These are phyloP conservation scores for Diplazon laetatorius DNA, from an alignment of 2,888 invertebrate genomes.

Conservation along the genomic window DNA sequence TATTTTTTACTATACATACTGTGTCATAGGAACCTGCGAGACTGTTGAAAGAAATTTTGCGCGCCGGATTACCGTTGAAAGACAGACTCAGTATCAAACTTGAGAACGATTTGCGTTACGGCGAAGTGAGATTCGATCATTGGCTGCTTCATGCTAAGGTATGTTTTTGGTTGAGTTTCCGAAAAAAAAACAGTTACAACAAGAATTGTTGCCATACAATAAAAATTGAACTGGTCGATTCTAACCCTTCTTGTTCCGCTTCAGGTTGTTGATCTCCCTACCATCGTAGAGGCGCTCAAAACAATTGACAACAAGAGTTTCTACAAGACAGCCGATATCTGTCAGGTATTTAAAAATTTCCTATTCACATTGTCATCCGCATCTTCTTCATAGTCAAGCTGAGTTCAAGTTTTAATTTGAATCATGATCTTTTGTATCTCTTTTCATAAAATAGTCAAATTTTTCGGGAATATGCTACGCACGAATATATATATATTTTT, in stretches of 20 bases:
- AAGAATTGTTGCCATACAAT: neutral
- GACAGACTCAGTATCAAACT: slow-evolving; percentile 93
- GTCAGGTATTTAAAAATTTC: slow-evolving; percentile 86
- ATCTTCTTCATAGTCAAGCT: too few relatives aligned
- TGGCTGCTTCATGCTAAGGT: slow-evolving; percentile 93
- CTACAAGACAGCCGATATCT: slow-evolving; percentile 98
- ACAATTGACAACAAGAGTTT: slow-evolving; percentile 98
- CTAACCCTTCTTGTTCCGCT: slow-evolving; percentile 36
- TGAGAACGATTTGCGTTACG: slow-evolving; percentile 94
- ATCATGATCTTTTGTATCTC: too few relatives aligned
- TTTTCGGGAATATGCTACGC: too few relatives aligned
- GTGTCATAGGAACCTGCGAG: slow-evolving; percentile 88
- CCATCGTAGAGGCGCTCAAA: slow-evolving; percentile 95
- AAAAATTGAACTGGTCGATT: neutral
- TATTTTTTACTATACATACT: slow-evolving; percentile 45
- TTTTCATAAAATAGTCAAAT: too few relatives aligned
- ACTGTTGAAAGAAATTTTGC: slow-evolving; percentile 89
- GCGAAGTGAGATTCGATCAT: slow-evolving; percentile 94
- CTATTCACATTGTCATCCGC: too few relatives aligned
- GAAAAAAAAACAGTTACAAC: neutral
- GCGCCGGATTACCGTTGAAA: slow-evolving; percentile 90
- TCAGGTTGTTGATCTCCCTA: slow-evolving; percentile 94
- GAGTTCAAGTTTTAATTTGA: too few relatives aligned
- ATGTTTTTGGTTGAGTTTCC: slow-evolving; percentile 43
- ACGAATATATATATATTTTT: too few relatives aligned